Evolutionary conservation across 2,888 invertebrate species (phyloP), one percentile per base, ranked within the genome.

Genomic region (Dendrolimus houi): DNA sequence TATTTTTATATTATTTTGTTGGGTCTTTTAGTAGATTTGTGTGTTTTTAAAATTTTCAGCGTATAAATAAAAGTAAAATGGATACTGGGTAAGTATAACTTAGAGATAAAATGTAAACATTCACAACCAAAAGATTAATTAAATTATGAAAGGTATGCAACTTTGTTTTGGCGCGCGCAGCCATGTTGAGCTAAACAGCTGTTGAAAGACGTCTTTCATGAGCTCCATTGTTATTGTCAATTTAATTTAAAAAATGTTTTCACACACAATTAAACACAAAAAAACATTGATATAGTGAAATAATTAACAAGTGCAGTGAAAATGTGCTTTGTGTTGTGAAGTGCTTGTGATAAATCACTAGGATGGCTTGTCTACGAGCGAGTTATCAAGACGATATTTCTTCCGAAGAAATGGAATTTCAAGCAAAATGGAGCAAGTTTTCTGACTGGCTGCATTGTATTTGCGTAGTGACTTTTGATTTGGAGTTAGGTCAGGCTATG

Each of bases 401-500:
- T 66, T 64, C 71, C 61, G 85, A 83, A 62, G 87, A 87, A 71
- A 71, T 73, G 62, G 88, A 90, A 64, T 88, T 81, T 63, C 79
- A 76, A 71, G 64, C 74, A 62, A 88, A 88, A 79, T 96, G 96
- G 96, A 93, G 94, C 72, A 92, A 93, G 72, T 95, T 97, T 84
- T 94, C 95, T 58, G 96, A 98, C 83, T 99, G 99, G 99, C 92
- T 99, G 65, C 97, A 99, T 80, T 99, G 98, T 77, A 95, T 99
- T 70, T 99, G 99, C 85, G 96, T 99, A 62, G 99, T 99, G 56
- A 99, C 99, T 9, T 99, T 99, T 89, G 99, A 99, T 92, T 92
- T 99, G 72, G 99, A 99, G 91, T 92, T 99, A 59, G 99, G 99
- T 13, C 99, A 99, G 90, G 97, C 98, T n/a, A 94, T 99, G 87